Evolutionary conservation across 2,888 invertebrate genomes (phyloP).

Genomic region (Lymantria dispar): DNA sequence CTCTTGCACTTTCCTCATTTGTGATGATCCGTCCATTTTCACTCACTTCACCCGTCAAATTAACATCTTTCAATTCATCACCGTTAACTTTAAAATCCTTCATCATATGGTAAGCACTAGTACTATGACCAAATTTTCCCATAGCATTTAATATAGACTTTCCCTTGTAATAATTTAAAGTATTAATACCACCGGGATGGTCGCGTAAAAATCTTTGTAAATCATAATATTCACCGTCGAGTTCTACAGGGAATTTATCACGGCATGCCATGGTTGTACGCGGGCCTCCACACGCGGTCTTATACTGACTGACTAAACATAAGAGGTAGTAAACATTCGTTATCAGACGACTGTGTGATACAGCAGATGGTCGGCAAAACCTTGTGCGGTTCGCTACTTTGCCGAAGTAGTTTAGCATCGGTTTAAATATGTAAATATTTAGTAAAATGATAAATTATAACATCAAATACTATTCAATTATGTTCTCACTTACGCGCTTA

Average conservation of each 20-base stretch:
- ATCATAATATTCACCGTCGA: conserved; percentile 82
- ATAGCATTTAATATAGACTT: conserved; percentile 80
- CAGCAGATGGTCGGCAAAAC: not conserved
- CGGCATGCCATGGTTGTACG: conserved; percentile 21
- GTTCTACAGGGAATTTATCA: conserved; percentile 57
- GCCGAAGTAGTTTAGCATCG: not conserved
- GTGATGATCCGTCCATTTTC: conserved; percentile 66
- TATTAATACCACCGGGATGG: conserved; percentile 89
- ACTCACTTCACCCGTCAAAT: conserved; percentile 64
- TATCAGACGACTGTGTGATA: not conserved
- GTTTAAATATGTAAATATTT: not conserved
- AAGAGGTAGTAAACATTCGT: conserved; percentile 2
- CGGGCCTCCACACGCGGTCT: conserved; percentile 1
- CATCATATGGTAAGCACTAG: conserved; percentile 85
- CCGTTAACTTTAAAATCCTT: conserved; percentile 80
- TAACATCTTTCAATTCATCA: conserved; percentile 70
- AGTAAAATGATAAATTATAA: not conserved
- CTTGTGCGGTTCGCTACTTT: not conserved
- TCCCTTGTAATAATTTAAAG: conserved; percentile 80
- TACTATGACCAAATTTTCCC: conserved; percentile 82
- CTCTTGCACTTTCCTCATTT: conserved; percentile 47
- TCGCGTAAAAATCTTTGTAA: conserved; percentile 85
- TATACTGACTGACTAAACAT: conserved; percentile 6
- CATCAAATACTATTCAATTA: no score
- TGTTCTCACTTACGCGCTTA: no score